Conservation (phyloP, 2,888 invertebrate genomes). For the Caenorhabditis imperialis region DNA sequence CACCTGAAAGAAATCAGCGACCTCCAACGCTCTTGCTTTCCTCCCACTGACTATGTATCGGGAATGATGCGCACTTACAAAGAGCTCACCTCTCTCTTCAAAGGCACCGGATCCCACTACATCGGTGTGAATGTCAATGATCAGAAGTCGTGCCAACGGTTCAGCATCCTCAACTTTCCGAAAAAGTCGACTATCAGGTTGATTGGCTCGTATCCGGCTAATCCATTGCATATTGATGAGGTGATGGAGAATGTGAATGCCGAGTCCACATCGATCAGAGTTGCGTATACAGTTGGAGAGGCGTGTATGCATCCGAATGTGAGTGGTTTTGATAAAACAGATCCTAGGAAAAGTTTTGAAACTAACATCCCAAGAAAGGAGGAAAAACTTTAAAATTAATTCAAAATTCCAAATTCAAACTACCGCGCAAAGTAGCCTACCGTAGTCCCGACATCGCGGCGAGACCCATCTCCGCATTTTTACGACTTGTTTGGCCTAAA, state of each 20-base stretch:
- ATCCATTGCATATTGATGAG: background rate
- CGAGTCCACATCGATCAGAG: background rate
- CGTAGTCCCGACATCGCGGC: too few relatives aligned
- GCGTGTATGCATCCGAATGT: background rate
- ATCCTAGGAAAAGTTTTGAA: background rate
- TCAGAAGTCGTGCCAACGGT: background rate
- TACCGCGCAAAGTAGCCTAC: too few relatives aligned
- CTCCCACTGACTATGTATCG: background rate
- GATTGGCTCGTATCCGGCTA: background rate
- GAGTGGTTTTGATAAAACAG: background rate
- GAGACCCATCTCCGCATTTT: too few relatives aligned
- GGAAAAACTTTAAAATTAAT: too few relatives aligned
- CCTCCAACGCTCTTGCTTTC: background rate
- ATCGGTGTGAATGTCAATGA: background rate
- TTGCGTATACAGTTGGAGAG: background rate
- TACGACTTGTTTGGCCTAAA: too few relatives aligned
- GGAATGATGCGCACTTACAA: background rate
- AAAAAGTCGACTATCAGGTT: background rate
- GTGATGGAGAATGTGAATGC: background rate
- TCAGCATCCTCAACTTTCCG: background rate
- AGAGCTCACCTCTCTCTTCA: background rate
- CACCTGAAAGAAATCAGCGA: background rate
- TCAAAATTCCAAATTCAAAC: too few relatives aligned
- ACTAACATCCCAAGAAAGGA: too few relatives aligned
- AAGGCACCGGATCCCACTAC: too few relatives aligned